phyloP scores from a whole-genome alignment of 2,113 vertebrate genomes.

The Alethe diademata region DNA sequence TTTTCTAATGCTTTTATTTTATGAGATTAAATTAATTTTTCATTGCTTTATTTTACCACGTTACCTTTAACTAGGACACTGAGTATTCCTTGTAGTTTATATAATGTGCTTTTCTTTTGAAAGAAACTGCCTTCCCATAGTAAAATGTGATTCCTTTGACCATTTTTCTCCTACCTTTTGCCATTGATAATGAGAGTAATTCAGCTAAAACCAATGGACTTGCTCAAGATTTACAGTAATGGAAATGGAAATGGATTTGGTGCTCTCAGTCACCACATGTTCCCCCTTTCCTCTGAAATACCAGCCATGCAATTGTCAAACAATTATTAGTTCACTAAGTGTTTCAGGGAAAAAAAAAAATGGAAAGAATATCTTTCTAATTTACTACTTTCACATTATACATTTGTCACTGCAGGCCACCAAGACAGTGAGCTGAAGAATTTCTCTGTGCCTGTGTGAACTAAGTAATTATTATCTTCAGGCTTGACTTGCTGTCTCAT shows the following conservation, averaged over 20 bases:
- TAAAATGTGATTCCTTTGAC: neutral
- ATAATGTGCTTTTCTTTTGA: neutral
- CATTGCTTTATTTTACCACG: conserved; percentile 25
- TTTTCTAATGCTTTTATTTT: conserved; percentile 41
- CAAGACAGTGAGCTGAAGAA: neutral
- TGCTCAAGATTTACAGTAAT: neutral
- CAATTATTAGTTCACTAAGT: neutral
- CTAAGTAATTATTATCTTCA: conserved; percentile 48
- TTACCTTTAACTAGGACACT: conserved; percentile 25
- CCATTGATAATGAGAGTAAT: neutral
- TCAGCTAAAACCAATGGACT: neutral
- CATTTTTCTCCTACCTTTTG: neutral
- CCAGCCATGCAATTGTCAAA: neutral
- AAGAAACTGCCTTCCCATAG: neutral
- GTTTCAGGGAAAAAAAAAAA: neutral
- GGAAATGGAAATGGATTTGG: neutral
- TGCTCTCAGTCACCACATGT: neutral
- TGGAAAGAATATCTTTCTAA: neutral
- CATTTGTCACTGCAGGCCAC: neutral
- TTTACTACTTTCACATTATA: neutral
- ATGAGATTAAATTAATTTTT: conserved; percentile 66
- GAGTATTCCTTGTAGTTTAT: neutral
- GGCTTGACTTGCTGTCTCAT: conserved; percentile 40
- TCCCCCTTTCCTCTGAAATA: neutral
- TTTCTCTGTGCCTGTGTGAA: neutral